Conservation (phyloP, 2,113 vertebrate genomes). For the Rhodinocichla rosea region DNA sequence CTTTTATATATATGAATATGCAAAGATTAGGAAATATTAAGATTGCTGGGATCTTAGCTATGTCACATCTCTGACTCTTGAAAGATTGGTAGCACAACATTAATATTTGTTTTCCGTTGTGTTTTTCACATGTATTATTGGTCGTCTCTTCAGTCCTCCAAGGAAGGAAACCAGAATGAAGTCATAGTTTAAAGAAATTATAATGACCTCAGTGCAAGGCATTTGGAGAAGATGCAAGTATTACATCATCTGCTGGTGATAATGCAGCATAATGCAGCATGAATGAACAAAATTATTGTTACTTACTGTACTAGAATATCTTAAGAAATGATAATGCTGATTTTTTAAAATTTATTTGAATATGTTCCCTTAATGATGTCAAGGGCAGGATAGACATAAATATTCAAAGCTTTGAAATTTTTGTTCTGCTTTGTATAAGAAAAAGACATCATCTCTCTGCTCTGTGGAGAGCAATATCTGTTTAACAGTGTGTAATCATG, state of each 20-base stretch:
- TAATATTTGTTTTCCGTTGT: background rate
- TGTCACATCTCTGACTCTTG: background rate
- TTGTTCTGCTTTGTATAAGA: background rate
- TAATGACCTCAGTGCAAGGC: background rate
- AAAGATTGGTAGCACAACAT: background rate
- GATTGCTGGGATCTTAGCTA: background rate
- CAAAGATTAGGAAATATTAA: background rate
- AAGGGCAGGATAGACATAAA: background rate
- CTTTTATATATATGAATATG: background rate
- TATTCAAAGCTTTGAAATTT: background rate
- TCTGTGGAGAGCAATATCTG: accelerated
- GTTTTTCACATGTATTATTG: background rate
- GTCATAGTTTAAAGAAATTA: background rate
- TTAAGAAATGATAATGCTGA: background rate
- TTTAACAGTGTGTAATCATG: background rate
- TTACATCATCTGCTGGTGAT: background rate
- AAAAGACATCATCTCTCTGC: background rate
- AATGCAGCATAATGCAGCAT: background rate
- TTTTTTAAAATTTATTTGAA: background rate
- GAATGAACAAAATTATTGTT: background rate
- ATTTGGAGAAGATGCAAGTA: background rate
- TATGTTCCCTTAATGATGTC: background rate
- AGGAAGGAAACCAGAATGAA: background rate
- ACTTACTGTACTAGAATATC: background rate
- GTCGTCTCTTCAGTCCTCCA: background rate